Base-by-base conservation (phyloP, 2,888 invertebrate species). In the Drosophila quinaria region DNA sequence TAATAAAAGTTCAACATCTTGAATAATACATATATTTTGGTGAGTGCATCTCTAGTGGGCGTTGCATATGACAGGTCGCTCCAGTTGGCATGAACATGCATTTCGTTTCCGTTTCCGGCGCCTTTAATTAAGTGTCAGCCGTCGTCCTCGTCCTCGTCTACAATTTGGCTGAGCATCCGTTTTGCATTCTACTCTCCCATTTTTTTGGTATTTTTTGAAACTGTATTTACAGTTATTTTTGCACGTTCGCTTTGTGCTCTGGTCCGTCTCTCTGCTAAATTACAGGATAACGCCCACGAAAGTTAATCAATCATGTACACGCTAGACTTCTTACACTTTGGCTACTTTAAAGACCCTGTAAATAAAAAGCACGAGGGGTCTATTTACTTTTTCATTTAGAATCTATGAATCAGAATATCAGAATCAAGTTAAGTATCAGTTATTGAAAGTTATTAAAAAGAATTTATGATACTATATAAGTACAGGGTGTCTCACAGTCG, bases 121-220 rank as follows among this genome's bases (percentile, higher is more conserved):
- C 69, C 63, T 87, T 78, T 84, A 89, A 84, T 89, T 84, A 84
- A 89, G 84, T 87, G 87, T 83, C 84, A 83, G 84, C 49, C 82
- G 70, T 64, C 74, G 56, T 61, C n/a, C 52, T 56, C 73, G 73
- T 75, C 78, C 50, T 37, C 78, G 66, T 60, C 37, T 46, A 46
- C 55, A 55, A 17, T 37, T 58, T 47, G 56, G 56, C 49, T 29
- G 59, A 51, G 39, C 22, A 51, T 60, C 35, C 65, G 52, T 56
- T 68, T 68, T 62, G 56, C 70, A 72, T 67, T 68, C 17, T n/a
- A 3, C 11, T 39, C 10, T 22, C 15, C 9, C 11, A 51, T 63
- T 47, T 37, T n/a, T 10, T n/a, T 9, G 2, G 8, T n/a, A 9
- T 15, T 10, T 22, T 8, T n/a, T 19, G n/a, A 4, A 35, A 17